These are phyloP conservation scores for Chironomus striatipennis DNA, from an alignment of 1,140 invertebrate genomes.

Conservation along the genomic window DNA sequence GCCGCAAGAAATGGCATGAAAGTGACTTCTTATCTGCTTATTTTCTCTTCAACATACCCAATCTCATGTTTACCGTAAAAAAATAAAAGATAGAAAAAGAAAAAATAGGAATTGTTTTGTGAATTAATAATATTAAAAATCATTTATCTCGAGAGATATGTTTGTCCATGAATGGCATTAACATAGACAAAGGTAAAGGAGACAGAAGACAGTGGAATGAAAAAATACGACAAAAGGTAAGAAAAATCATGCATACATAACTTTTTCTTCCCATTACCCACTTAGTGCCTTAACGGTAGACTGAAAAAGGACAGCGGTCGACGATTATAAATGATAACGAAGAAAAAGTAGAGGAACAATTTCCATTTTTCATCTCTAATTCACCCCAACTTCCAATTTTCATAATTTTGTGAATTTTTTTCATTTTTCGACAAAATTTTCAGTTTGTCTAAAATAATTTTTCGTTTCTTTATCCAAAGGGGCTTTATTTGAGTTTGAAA, in stretches of 20 bases:
- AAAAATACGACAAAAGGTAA: not conserved
- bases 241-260: too few species aligned
- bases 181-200: not conserved
- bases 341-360: not conserved
- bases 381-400: not conserved
- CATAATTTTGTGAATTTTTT: too few species aligned
- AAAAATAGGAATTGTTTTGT: not conserved
- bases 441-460: too few species aligned
- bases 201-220: not conserved
- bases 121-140: slow-evolving; percentile 11
- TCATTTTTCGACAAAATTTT: too few species aligned
- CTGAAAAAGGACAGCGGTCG: not conserved
- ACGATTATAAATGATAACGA: not conserved
- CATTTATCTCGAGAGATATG: not conserved
- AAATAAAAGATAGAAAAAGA: not conserved
- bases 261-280: too few species aligned
- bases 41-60: not conserved
- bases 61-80: slow-evolving; percentile 5
- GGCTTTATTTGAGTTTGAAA: too few species aligned
- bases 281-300: not conserved
- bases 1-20: not conserved
- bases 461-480: too few species aligned
- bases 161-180: not conserved
- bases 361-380: slow-evolving; percentile 5
- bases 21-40: not conserved